Conservation (phyloP, 2,797 vertebrate species). For the Enteromius mattozi region DNA sequence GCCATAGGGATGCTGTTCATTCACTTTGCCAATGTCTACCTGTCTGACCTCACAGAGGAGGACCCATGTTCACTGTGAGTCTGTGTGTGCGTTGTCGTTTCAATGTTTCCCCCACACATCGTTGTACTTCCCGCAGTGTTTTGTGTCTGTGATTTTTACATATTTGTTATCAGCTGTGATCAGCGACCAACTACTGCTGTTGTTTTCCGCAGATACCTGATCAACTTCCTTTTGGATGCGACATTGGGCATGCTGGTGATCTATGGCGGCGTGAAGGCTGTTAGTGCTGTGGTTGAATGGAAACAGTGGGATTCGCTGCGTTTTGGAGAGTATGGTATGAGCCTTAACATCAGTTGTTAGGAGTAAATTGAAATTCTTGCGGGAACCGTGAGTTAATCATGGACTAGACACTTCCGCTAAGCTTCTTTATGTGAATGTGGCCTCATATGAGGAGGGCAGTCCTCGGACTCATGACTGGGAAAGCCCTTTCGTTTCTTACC, state of each 20-base stretch:
- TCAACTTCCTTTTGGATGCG: slow-evolving; percentile 97
- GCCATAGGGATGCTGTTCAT: slow-evolving; percentile 99
- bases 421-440: not conserved
- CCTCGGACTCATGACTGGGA: not conserved
- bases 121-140: not conserved
- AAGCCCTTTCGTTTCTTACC: not conserved
- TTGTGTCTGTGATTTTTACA: slow-evolving; percentile 11
- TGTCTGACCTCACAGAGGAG: slow-evolving; percentile 93
- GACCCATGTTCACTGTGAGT: slow-evolving; percentile 99
- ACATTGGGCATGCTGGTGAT: slow-evolving; percentile 97
- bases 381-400: not conserved
- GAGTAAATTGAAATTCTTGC: not conserved
- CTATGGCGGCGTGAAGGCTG: slow-evolving; percentile 88
- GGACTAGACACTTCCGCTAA: not conserved
- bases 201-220: slow-evolving; percentile 87
- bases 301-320: slow-evolving; percentile 96
- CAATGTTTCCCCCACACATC: slow-evolving; percentile 9
- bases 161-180: slow-evolving; percentile 8
- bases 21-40: slow-evolving; percentile 98
- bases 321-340: slow-evolving; percentile 96
- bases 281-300: slow-evolving; percentile 94
- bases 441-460: not conserved
- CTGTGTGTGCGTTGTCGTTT: slow-evolving; percentile 18
- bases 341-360: not conserved
- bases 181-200: not conserved